Percentiles rank a stretch among this genome's conserved stretches.
Evolutionary conservation across 37 sponge, comb jelly and placozoan genomes (phyloP).

Genomic region (Halisarca cf. caerulea): DNA sequence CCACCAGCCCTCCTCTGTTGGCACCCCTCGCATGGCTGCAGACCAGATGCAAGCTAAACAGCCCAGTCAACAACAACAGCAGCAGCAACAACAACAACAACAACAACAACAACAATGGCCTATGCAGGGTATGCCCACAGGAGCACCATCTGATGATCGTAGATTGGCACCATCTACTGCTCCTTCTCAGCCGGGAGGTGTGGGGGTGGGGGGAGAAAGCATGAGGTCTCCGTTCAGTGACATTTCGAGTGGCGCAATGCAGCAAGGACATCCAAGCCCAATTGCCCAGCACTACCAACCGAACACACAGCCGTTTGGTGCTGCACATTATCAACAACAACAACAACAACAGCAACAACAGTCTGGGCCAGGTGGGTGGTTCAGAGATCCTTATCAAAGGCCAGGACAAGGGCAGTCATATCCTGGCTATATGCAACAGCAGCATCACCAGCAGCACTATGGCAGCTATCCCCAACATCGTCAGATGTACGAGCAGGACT

Average conservation of each 20-base stretch:
- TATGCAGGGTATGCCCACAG: background rate
- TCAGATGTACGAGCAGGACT: no score
- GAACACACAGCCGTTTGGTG: background rate
- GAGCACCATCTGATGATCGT: background rate
- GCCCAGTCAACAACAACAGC: slow-evolving; percentile 26
- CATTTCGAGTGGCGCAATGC: background rate
- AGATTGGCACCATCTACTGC: no score
- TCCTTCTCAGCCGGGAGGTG: no score
- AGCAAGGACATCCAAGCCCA: background rate
- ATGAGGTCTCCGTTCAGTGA: background rate
- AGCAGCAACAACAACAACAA: slow-evolving; percentile 27
- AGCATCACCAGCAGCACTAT: slow-evolving; percentile 39
- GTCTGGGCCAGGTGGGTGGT: background rate
- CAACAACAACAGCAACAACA: background rate
- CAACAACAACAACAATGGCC: background rate
- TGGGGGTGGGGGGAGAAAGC: background rate
- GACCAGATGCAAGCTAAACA: background rate
- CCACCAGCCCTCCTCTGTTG: slow-evolving; percentile 12
- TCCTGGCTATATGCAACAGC: slow-evolving; percentile 26
- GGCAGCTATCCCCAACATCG: background rate
- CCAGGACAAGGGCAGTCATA: background rate
- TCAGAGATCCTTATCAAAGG: slow-evolving; percentile 4
- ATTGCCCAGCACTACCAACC: slow-evolving; percentile 17
- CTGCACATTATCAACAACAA: background rate
- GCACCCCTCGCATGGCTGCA: background rate